phyloP scores from a whole-genome alignment of 2,113 vertebrate species.

The Micronycteris hirsuta region DNA sequence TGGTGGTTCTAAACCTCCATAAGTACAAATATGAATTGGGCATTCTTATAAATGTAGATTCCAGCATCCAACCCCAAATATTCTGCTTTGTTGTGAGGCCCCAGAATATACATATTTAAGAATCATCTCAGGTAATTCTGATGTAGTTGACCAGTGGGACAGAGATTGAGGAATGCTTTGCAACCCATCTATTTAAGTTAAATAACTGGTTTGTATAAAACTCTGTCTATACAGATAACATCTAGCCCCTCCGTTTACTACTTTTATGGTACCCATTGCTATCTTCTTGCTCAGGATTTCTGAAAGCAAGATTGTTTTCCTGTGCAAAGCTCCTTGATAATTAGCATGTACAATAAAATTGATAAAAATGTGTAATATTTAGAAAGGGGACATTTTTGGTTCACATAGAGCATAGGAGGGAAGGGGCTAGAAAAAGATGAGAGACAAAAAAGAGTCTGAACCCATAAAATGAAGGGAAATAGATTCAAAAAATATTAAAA shows the following conservation, averaged over 20 bases:
- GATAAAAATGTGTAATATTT: neutral
- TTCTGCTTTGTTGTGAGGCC: neutral
- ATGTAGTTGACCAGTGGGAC: neutral
- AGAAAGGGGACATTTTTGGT: neutral
- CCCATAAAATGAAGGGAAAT: neutral
- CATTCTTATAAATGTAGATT: neutral
- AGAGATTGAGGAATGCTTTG: neutral
- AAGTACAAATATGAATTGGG: neutral
- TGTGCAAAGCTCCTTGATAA: neutral
- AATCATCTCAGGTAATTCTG: neutral
- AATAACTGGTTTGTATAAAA: neutral
- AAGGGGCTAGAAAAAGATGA: neutral
- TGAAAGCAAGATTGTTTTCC: neutral
- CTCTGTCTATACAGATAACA: neutral
- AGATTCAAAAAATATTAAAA: neutral
- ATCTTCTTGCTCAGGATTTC: neutral
- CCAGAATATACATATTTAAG: neutral
- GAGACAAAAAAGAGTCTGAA: neutral
- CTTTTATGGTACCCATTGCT: neutral
- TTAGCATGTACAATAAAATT: neutral
- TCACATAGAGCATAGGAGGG: neutral
- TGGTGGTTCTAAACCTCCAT: neutral
- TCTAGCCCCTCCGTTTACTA: neutral
- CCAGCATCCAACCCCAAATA: neutral
- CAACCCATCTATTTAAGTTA: neutral